phyloP scores from a whole-genome alignment of 2,797 vertebrate species.

The Toxotes lorentzi region DNA sequence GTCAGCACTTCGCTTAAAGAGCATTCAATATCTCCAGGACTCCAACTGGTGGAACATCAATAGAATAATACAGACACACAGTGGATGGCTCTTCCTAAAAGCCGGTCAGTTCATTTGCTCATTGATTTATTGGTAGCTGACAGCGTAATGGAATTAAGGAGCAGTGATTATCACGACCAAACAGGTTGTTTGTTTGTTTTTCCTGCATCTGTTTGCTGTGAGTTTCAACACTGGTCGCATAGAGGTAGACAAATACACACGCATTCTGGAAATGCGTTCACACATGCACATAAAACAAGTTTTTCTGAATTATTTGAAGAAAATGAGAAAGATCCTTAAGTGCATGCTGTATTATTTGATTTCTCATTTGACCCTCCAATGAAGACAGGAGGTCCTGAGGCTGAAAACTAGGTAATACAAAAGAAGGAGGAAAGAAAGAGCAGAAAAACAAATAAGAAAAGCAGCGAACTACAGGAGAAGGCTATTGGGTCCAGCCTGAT shows the following conservation, averaged over 20 bases:
- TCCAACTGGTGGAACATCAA: conserved; percentile 81
- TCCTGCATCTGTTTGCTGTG: conserved; percentile 48
- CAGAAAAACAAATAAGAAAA: conserved; percentile 55
- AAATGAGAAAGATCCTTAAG: conserved; percentile 21
- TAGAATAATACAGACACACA: conserved; percentile 78
- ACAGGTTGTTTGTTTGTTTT: conserved; percentile 80
- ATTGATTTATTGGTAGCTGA: conserved; percentile 86
- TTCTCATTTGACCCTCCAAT: conserved; percentile 48
- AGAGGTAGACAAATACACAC: conserved; percentile 16
- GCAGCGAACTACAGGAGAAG: conserved; percentile 39
- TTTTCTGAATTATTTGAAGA: conserved; percentile 20
- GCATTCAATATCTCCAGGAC: conserved; percentile 85
- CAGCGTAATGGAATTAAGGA: conserved; percentile 83
- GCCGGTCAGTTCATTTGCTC: conserved; percentile 82
- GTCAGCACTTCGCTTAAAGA: conserved; percentile 87
- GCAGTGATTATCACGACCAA: conserved; percentile 80
- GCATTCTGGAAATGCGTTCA: background rate
- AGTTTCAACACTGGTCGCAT: conserved; percentile 40
- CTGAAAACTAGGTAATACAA: conserved; percentile 34
- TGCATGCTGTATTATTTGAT: conserved; percentile 18
- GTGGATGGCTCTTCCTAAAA: conserved; percentile 78
- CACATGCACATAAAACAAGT: background rate
- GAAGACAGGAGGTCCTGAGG: conserved; percentile 34
- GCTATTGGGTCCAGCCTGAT: conserved; percentile 55
- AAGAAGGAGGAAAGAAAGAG: conserved; percentile 31